Conservation (phyloP, 2,797 vertebrate species). For the Pogonophryne albipinna region DNA sequence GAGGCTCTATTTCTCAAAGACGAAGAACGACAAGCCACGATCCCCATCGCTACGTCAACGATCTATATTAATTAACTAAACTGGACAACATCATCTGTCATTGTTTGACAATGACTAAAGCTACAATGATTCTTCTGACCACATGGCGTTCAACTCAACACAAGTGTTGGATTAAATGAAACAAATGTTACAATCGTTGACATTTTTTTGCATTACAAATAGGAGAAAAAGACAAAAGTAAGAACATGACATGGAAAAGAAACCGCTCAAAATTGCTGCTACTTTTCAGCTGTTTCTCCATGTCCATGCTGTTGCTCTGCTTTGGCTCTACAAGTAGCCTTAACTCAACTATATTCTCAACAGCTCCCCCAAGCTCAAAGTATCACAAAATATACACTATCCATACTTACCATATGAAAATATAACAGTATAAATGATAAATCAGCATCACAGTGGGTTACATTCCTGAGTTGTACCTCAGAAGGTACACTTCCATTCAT, state of each 20-base stretch:
- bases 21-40: conserved; percentile 10
- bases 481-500: conserved; percentile 31
- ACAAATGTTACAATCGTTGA: conserved; percentile 43
- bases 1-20: conserved; percentile 20
- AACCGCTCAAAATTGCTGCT: conserved; percentile 79
- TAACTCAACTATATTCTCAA: conserved; percentile 50
- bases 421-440: conserved; percentile 59
- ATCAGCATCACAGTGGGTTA: conserved; percentile 50
- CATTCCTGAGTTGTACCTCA: conserved; percentile 63
- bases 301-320: conserved; percentile 41
- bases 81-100: conserved; percentile 18
- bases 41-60: not conserved
- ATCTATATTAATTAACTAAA: conserved; percentile 25
- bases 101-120: conserved; percentile 16
- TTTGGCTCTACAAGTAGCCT: conserved; percentile 60
- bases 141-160: conserved; percentile 35
- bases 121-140: conserved; percentile 8
- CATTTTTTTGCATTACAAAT: conserved; percentile 34
- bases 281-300: conserved; percentile 73
- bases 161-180: conserved; percentile 50
- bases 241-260: conserved; percentile 60
- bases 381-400: conserved; percentile 33
- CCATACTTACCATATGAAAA: conserved; percentile 76
- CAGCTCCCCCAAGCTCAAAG: conserved; percentile 25
- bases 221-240: conserved; percentile 35